Evolutionary conservation across 2,888 invertebrate genomes (phyloP).

Genomic region (Dicyrtomina minuta): DNA sequence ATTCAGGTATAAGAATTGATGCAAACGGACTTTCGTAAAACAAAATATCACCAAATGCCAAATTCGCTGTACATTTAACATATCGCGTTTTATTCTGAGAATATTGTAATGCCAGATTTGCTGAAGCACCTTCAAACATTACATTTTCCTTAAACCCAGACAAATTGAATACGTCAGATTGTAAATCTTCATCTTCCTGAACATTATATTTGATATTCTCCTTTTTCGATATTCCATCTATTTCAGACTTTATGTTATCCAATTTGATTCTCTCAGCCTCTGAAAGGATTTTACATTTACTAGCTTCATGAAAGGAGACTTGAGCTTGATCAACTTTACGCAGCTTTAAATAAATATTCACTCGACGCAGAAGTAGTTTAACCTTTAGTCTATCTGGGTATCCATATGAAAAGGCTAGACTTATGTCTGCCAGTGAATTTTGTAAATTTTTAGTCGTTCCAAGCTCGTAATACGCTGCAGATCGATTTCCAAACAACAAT

Average conservation of each 20-base stretch:
- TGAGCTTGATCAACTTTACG: not conserved
- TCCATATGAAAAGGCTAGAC: slow-evolving; percentile 63
- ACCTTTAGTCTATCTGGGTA: slow-evolving; percentile 66
- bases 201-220: too few relatives aligned
- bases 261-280: slow-evolving; percentile 1
- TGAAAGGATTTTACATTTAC: not conserved
- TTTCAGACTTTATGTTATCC: not conserved
- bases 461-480: slow-evolving; percentile 53
- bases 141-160: slow-evolving; percentile 30
- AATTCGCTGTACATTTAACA: slow-evolving; percentile 64
- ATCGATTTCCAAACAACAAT: slow-evolving; percentile 54
- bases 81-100: slow-evolving; percentile 66
- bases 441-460: slow-evolving; percentile 54
- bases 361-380: slow-evolving; percentile 68
- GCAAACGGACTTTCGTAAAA: slow-evolving; percentile 80
- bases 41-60: slow-evolving; percentile 70
- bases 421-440: slow-evolving; percentile 68
- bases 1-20: slow-evolving; percentile 67
- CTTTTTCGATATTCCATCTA: too few relatives aligned
- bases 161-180: too few relatives aligned
- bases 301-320: not conserved
- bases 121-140: slow-evolving; percentile 54
- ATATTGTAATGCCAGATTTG: slow-evolving; percentile 54
- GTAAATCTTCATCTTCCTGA: not conserved
- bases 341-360: slow-evolving; percentile 38